phyloP scores from a whole-genome alignment of 2,113 vertebrate species.

The Lates calcarifer region DNA sequence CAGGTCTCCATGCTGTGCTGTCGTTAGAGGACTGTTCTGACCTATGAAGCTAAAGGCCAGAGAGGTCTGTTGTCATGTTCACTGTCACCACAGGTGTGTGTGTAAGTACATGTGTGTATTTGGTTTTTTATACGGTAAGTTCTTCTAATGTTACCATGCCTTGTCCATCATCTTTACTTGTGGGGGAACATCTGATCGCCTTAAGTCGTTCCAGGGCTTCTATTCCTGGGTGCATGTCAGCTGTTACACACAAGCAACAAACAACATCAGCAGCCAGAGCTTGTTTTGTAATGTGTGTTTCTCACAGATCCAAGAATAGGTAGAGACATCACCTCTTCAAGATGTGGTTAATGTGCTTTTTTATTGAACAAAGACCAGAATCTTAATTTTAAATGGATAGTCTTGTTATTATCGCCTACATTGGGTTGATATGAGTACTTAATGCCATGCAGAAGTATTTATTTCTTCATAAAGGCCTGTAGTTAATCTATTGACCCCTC shows the following conservation, averaged over 20 bases:
- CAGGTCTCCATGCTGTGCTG: constrained; percentile 53
- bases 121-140: constrained; percentile 48
- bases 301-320: background rate
- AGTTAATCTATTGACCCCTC: constrained; percentile 1
- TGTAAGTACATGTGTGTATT: constrained; percentile 4
- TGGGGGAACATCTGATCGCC: constrained; percentile 60
- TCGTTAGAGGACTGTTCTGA: constrained; percentile 67
- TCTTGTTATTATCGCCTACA: background rate
- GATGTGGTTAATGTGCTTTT: background rate
- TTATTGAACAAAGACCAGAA: background rate
- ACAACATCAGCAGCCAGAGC: constrained; percentile 35
- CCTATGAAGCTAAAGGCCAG: constrained; percentile 73
- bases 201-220: constrained; percentile 62
- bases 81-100: constrained; percentile 55
- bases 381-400: background rate
- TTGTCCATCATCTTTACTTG: constrained; percentile 64
- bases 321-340: background rate
- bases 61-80: constrained; percentile 68
- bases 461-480: background rate
- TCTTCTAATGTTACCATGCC: constrained; percentile 69
- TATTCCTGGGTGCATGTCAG: constrained; percentile 74
- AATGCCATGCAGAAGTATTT: constrained; percentile 9
- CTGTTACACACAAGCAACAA: constrained; percentile 54
- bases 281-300: constrained; percentile 6
- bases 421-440: background rate